Conservation (phyloP, 92 coral and sea anemone species). For the Scolanthus callimorphus region DNA sequence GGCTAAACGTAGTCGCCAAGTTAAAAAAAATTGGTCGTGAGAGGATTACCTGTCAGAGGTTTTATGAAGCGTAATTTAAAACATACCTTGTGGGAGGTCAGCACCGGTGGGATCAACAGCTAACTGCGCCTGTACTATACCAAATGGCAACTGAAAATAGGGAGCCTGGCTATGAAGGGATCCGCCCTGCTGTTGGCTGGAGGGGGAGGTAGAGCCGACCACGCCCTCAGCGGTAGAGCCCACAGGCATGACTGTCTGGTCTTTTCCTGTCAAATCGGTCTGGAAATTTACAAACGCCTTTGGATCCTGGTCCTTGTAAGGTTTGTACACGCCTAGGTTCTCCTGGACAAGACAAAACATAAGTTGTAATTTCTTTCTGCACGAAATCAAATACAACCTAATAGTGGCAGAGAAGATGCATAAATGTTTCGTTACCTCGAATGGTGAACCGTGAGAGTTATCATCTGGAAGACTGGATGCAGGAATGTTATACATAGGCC, state of each 20-base stretch:
- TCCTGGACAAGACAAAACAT: too few species aligned
- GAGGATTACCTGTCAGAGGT: too few species aligned
- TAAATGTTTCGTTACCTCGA: too few species aligned
- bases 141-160: not conserved
- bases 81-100: slow-evolving; percentile 32
- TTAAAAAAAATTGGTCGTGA: too few species aligned
- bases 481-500: too few species aligned
- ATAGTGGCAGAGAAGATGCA: too few species aligned
- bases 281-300: not conserved
- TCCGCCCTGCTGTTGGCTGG: slow-evolving; percentile 11
- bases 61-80: too few species aligned
- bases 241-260: slow-evolving; percentile 10
- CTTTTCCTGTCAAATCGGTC: slow-evolving; percentile 8
- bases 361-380: too few species aligned
- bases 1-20: too few species aligned
- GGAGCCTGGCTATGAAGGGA: not conserved
- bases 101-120: slow-evolving; percentile 23
- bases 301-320: not conserved
- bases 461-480: too few species aligned
- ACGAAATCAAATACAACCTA: too few species aligned
- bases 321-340: not conserved
- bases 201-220: slow-evolving; percentile 14
- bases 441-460: too few species aligned
- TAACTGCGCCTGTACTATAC: not conserved
- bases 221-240: slow-evolving; percentile 10